Base-by-base conservation (phyloP, 2,888 invertebrate genomes). In the Endotricha flammealis region DNA sequence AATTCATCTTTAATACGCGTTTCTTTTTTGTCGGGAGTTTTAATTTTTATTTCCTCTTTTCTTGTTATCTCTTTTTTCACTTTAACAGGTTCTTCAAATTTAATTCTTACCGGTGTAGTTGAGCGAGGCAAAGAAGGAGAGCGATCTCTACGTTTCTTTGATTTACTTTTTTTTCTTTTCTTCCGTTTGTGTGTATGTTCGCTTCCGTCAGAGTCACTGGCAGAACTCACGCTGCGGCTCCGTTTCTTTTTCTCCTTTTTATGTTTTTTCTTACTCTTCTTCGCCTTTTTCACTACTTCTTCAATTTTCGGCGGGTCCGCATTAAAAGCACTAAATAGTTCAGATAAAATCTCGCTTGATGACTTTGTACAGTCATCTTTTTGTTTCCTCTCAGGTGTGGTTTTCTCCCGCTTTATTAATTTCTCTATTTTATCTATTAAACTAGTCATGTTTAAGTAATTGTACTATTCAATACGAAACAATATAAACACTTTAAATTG, bases 261-360 rank as follows among this genome's bases (percentile, higher is more conserved):
- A 45, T 90, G 89, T 54, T 91, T 91, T 65, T 88, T 89, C 53
- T 89, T 90, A 46, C 73, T 87, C 50, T 89, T 90, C 50, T 89
- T 89, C 1, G 82, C 69, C 48, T 83, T 83, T 46, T 76, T 80
- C 54, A 66, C 56, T 50, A 61, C 71, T 38, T 71, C 81, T 42
- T 71, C 86, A 23, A 90, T 75, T 50, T 88, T 88, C 14, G 88
- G 93, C 8, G 92, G 92, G 47, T 89, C 90, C 1, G 92, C 92
- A 72, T 93, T 92, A 61, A 94, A 93, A 12, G 90, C 92, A 55
- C 92, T 88, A 59, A 95, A 95, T 0, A 95, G 79, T 73, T 95
- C 95, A 0, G 94, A 92, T 11, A 95, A 85, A 56, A 95, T 95
- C 75, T 95, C 94, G 64, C 89, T 91, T 0, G 93, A 93, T 4